Percentiles rank a stretch among this genome's conserved stretches.
These are phyloP conservation scores for Dysidea cf. avara DNA, from an alignment of 37 sponge, comb jelly and placozoan species.

Conservation along the genomic window DNA sequence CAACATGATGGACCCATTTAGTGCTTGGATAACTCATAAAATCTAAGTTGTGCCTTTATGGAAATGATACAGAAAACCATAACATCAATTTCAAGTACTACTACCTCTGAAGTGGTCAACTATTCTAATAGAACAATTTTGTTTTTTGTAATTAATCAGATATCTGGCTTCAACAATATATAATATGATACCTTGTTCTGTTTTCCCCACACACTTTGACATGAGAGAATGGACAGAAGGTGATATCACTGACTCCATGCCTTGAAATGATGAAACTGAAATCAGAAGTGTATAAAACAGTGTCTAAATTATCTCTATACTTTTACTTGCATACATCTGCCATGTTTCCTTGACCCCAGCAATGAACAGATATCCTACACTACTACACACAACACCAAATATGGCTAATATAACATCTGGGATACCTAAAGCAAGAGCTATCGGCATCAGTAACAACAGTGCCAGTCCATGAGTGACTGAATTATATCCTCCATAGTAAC, in stretches of 20 bases:
- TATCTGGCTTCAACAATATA: no score
- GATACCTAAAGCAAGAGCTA: conserved; percentile 1
- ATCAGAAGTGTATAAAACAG: no score
- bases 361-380: not conserved
- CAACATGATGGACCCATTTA: no score
- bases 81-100: no score
- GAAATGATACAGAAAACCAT: no score
- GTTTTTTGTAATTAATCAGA: no score
- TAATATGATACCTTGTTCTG: conserved; percentile 6
- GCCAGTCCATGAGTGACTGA: not conserved
- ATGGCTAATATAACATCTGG: conserved; percentile 15
- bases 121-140: no score
- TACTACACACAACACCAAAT: not conserved
- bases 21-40: no score
- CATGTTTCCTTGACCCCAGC: conserved; percentile 2
- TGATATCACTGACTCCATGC: not conserved
- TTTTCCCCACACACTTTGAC: conserved; percentile 12
- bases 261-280: no score
- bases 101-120: no score
- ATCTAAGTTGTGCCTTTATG: no score
- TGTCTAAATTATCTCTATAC: no score
- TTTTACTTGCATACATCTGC: conserved; percentile 28
- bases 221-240: conserved; percentile 6
- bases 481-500: not conserved
- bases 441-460: not conserved